Evolutionary conservation across 2,888 invertebrate species (phyloP).

Genomic region (Eupithecia tripunctaria): DNA sequence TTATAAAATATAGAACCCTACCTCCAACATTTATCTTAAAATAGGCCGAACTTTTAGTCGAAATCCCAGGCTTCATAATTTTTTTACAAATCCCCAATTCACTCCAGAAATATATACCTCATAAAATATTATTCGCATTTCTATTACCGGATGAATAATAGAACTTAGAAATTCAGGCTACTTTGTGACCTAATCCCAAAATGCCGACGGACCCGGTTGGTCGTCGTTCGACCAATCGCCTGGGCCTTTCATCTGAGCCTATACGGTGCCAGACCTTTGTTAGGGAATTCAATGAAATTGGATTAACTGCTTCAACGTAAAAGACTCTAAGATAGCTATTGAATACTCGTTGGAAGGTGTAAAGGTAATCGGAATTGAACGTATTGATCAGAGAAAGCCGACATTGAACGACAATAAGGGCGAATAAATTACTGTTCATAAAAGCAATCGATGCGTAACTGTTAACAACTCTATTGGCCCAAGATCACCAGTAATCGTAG

Average conservation of each 20-base stretch:
- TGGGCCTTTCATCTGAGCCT: conserved; percentile 20
- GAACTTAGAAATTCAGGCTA: conserved; percentile 9
- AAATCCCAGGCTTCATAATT: not conserved
- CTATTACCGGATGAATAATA: conserved; percentile 28
- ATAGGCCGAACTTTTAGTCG: not conserved
- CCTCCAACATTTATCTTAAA: not conserved
- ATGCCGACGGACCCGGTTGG: conserved; percentile 31
- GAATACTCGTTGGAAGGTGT: not conserved
- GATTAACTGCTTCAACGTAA: conserved; percentile 1
- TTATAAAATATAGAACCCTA: no score
- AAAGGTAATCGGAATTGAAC: conserved; percentile 1
- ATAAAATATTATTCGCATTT: conserved; percentile 19
- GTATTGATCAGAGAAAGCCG: conserved; percentile 5
- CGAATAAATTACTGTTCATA: conserved; percentile 20
- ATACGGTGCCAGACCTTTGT: conserved; percentile 29
- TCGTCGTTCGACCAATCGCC: conserved; percentile 30
- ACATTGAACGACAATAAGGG: conserved; percentile 19
- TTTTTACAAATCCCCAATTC: not conserved
- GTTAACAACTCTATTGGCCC: conserved; percentile 29
- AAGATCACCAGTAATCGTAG: conserved; percentile 30
- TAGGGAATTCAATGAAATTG: conserved; percentile 9
- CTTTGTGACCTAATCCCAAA: conserved; percentile 28
- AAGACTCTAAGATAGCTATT: not conserved
- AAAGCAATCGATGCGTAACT: conserved; percentile 22
- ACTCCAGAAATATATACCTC: not conserved